A percentile compares a stretch with the other conserved stretches of the same genome.
Conservation (phyloP, 2,888 invertebrate species). For the Mellilla xanthometata region DNA sequence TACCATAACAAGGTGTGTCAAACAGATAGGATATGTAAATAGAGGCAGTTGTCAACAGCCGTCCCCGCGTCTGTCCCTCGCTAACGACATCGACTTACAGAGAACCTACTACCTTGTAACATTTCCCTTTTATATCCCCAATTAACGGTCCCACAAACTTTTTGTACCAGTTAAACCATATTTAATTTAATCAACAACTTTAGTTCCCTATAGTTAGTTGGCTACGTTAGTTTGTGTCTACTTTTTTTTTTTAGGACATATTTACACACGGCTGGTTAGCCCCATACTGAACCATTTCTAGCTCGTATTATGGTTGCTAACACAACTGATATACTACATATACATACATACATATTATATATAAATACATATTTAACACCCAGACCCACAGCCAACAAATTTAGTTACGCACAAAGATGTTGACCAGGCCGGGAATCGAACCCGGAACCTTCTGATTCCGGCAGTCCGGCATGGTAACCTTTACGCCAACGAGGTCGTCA, state of each 20-base stretch:
- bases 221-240: slow-evolving; percentile 17
- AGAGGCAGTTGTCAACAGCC: slow-evolving; percentile 38
- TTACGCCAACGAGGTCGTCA: too few relatives aligned
- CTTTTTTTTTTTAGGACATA: slow-evolving; percentile 2
- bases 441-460: too few relatives aligned
- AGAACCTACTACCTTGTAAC: slow-evolving; percentile 16
- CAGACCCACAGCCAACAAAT: too few relatives aligned
- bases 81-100: slow-evolving; percentile 5
- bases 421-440: too few relatives aligned
- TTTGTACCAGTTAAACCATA: slow-evolving; percentile 22
- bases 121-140: slow-evolving; percentile 33
- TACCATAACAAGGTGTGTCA: slow-evolving; percentile 52
- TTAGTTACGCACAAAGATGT: too few relatives aligned
- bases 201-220: slow-evolving; percentile 19
- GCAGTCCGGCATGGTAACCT: too few relatives aligned
- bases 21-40: slow-evolving; percentile 55
- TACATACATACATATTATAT: too few relatives aligned
- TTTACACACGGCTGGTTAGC: too few relatives aligned
- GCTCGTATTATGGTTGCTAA: too few relatives aligned
- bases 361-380: too few relatives aligned
- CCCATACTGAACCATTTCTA: too few relatives aligned
- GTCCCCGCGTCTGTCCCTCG: slow-evolving; percentile 26
- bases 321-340: too few relatives aligned
- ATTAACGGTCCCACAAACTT: slow-evolving; percentile 35
- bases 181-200: slow-evolving; percentile 34